Conservation (phyloP, 2,888 invertebrate genomes). For the Scaptomyza parva region DNA sequence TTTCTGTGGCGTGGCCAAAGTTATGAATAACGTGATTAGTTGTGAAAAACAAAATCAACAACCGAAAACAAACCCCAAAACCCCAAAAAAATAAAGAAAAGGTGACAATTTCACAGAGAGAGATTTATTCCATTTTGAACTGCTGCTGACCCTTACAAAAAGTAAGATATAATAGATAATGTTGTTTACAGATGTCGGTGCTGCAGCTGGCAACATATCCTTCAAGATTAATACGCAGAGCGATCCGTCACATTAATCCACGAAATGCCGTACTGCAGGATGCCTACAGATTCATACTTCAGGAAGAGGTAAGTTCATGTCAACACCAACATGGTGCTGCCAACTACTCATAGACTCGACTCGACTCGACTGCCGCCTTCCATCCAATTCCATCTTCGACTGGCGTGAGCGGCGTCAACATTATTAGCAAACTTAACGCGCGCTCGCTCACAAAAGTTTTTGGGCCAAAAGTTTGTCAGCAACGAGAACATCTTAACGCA, state of each 20-base stretch:
- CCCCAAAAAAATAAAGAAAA: slow-evolving; percentile 30
- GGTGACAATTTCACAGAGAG: slow-evolving; percentile 45
- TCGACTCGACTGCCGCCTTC: too few species aligned
- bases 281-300: slow-evolving; percentile 81
- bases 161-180: neutral
- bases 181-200: slow-evolving; percentile 76
- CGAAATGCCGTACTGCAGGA: slow-evolving; percentile 73
- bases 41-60: slow-evolving; percentile 53
- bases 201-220: slow-evolving; percentile 82
- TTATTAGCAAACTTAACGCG: slow-evolving; percentile 79
- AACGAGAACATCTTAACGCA: slow-evolving; percentile 74
- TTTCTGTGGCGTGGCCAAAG: slow-evolving; percentile 54
- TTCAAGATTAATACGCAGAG: slow-evolving; percentile 82
- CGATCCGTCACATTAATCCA: slow-evolving; percentile 79
- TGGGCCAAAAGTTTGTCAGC: slow-evolving; percentile 70
- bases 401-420: slow-evolving; percentile 62
- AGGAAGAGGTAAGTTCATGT: slow-evolving; percentile 82
- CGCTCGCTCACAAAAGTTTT: slow-evolving; percentile 61
- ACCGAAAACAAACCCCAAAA: slow-evolving; percentile 19
- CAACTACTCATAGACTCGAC: slow-evolving; percentile 30
- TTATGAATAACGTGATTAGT: slow-evolving; percentile 81
- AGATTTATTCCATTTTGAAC: slow-evolving; percentile 25
- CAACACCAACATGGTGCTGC: slow-evolving; percentile 45
- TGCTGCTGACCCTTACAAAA: slow-evolving; percentile 21
- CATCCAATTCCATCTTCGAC: neutral